Evolutionary conservation across 2,797 vertebrate species (phyloP), one percentile per base, ranked within the genome.

Genomic region (Gymnothorax reevesii): DNA sequence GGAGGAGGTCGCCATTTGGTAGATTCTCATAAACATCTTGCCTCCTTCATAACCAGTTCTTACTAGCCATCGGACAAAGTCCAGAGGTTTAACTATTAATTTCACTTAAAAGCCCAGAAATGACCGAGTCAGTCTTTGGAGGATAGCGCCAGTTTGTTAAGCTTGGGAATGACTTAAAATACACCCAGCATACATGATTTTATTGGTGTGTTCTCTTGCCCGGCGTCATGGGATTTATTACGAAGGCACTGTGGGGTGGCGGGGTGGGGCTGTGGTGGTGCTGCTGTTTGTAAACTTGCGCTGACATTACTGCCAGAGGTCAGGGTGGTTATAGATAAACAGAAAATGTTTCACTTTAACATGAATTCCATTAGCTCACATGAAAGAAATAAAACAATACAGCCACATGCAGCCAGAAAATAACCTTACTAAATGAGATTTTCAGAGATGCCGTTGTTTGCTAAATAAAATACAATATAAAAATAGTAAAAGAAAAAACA

Each of bases 1-100:
- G 33, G 57, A 6, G 17, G 33, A 59, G 4, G 59, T 64, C 25
- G 59, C 42, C 60, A n/a, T 49, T 75, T 60, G 25, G 13, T 55
- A 27, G 85, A 69, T 59, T 52, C 75, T 69, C 42, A 82, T 86
- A 82, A 86, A 86, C 10, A 55, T 6, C n/a, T 59, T 25, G 17
- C 7, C 73, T 17, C 54, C 49, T 42, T 42, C 33, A 42, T 42
- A 42, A 42, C 3, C 57, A 73, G 69, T 73, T 4, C 54, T 62
- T 27, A 57, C 54, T 77, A 27, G 55, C 25, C 54, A 59, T n/a
- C 49, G 54, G 64, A 86, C 52, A 62, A 83, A 57, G 62, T 15
- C 20, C 2, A 54, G 82, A 71, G 69, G 7, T 25, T 57, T 0
- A 75, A 84, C 27, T 13, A 7, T 85, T 55, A 57, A 57, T 10